Percentiles rank a stretch among this genome's conserved stretches.
phyloP scores from a whole-genome alignment of 2,797 vertebrate genomes.

The Gouania willdenowi region DNA sequence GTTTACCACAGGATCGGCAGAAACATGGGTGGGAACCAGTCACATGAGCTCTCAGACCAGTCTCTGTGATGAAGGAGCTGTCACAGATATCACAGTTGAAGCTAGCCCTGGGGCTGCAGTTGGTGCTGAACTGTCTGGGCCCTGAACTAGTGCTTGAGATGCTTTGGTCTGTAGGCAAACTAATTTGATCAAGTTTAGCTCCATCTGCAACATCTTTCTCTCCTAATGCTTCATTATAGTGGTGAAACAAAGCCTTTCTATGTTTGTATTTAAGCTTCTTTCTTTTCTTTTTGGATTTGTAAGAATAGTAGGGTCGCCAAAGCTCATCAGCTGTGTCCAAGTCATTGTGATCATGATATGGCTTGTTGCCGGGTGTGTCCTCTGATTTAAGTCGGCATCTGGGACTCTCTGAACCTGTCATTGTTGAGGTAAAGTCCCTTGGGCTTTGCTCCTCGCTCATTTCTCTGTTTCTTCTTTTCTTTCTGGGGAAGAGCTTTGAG shows the following conservation, averaged over 20 bases:
- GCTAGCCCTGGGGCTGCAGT: slow-evolving; percentile 75
- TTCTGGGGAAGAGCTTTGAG: slow-evolving; percentile 88
- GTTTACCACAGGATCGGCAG: slow-evolving; percentile 91
- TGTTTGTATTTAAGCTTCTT: slow-evolving; percentile 85
- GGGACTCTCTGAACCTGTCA: slow-evolving; percentile 57
- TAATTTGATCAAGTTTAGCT: slow-evolving; percentile 39
- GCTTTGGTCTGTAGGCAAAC: slow-evolving; percentile 52
- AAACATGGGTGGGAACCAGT: slow-evolving; percentile 87
- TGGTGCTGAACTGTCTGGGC: slow-evolving; percentile 68
- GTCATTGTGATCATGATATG: slow-evolving; percentile 85
- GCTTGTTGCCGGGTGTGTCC: slow-evolving; percentile 31
- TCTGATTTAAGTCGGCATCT: slow-evolving; percentile 66
- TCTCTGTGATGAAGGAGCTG: slow-evolving; percentile 89
- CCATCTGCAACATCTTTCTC: slow-evolving; percentile 38
- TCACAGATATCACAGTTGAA: slow-evolving; percentile 88
- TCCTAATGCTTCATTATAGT: slow-evolving; percentile 40
- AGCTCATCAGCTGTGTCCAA: slow-evolving; percentile 90
- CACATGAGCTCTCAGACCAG: slow-evolving; percentile 88
- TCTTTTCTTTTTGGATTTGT: slow-evolving; percentile 95
- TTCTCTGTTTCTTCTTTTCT: slow-evolving; percentile 64
- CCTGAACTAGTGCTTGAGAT: slow-evolving; percentile 58
- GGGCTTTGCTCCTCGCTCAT: slow-evolving; percentile 45
- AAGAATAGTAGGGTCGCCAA: slow-evolving; percentile 97
- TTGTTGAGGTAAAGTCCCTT: slow-evolving; percentile 55
- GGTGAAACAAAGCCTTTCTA: slow-evolving; percentile 66